Conservation (phyloP, 2,888 invertebrate genomes). For the Rotaria macrura region DNA sequence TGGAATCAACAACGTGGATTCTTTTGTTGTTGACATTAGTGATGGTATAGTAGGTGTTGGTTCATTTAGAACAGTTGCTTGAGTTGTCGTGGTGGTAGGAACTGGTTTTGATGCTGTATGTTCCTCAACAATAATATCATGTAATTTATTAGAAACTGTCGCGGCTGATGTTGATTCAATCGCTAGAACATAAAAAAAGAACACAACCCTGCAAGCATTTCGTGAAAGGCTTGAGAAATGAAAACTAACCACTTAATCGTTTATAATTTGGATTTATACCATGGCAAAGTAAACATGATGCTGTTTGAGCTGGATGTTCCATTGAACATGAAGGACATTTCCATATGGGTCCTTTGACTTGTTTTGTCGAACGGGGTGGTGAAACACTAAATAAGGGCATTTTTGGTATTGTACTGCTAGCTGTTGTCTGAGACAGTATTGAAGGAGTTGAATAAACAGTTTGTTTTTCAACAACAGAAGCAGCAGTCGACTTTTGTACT, state of each 20-base stretch:
- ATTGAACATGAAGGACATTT: conserved; percentile 9
- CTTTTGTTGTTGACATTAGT: neutral
- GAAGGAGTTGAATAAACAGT: neutral
- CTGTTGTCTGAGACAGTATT: neutral
- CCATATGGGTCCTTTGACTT: neutral
- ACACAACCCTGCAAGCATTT: neutral
- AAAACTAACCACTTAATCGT: neutral
- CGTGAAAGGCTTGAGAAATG: neutral
- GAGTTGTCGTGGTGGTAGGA: neutral
- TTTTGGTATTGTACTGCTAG: neutral
- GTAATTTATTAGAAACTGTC: neutral
- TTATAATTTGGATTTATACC: conserved; percentile 16
- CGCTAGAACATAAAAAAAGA: neutral
- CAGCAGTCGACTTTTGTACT: neutral
- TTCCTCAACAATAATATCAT: neutral
- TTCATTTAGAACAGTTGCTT: neutral
- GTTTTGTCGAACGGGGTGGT: neutral
- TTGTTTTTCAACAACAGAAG: neutral
- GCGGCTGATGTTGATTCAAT: neutral
- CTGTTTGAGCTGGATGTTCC: conserved; percentile 14
- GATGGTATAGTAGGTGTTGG: neutral
- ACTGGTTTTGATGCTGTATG: neutral
- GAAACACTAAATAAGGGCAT: neutral
- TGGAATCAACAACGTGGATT: neutral
- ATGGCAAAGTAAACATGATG: conserved; percentile 11